Evolutionary conservation across 2,888 invertebrate genomes (phyloP).

Genomic region (Julus scandinavius): DNA sequence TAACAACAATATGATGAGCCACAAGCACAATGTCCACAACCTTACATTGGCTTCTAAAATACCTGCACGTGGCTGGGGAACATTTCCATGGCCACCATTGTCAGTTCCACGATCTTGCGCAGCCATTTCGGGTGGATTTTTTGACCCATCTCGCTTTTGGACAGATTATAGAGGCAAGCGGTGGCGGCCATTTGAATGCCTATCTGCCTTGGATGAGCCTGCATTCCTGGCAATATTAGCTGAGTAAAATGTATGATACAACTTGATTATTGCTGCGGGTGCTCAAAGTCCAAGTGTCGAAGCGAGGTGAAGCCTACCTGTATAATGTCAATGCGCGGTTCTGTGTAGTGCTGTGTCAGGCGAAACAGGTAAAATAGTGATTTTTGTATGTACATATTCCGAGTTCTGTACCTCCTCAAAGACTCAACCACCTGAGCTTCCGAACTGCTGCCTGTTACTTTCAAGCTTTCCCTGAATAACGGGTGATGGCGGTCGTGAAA

Average conservation of each 20-base stretch:
- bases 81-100: constrained; percentile 76
- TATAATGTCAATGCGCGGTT: constrained; percentile 74
- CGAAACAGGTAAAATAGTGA: constrained; percentile 74
- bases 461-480: constrained; percentile 66
- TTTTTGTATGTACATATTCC: constrained; percentile 75
- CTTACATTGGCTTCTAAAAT: background rate
- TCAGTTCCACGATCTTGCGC: constrained; percentile 73
- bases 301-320: constrained; percentile 66
- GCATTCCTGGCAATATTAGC: constrained; percentile 66
- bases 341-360: constrained; percentile 66
- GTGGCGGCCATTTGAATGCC: constrained; percentile 80
- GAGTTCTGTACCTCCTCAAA: constrained; percentile 70
- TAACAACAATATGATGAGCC: background rate
- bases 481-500: constrained; percentile 68
- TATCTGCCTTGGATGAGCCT: constrained; percentile 66
- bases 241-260: constrained; percentile 59
- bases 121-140: constrained; percentile 74
- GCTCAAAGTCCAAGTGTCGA: background rate
- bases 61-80: constrained; percentile 75
- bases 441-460: constrained; percentile 71
- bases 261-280: background rate
- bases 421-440: constrained; percentile 72
- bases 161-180: constrained; percentile 79
- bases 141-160: constrained; percentile 74
- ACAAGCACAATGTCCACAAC: background rate